Percentiles rank a stretch among this genome's conserved stretches.
These are phyloP conservation scores for Pedetes capensis DNA, from an alignment of 2,113 vertebrate species.

Conservation along the genomic window DNA sequence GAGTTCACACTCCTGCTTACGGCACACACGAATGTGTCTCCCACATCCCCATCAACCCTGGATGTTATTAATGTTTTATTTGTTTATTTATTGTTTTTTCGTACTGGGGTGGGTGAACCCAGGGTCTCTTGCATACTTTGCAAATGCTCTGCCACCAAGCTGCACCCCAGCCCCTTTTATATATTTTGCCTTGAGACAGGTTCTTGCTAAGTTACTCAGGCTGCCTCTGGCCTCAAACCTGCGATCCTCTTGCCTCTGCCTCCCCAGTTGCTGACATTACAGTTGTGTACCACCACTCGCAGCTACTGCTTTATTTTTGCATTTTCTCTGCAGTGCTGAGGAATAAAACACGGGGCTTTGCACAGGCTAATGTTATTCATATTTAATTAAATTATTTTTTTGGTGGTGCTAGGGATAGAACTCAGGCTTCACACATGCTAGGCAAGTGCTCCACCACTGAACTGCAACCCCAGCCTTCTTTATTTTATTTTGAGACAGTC, in stretches of 20 bases:
- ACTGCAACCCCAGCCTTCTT: too few species aligned
- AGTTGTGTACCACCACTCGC: background rate
- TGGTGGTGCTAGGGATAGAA: too few species aligned
- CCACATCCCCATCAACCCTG: rapidly evolving
- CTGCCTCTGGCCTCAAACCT: background rate
- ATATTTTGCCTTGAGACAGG: background rate
- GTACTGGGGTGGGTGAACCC: background rate
- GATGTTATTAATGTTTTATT: background rate
- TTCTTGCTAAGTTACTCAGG: background rate
- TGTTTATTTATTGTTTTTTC: background rate
- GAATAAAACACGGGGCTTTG: too few species aligned
- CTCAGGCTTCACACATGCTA: too few species aligned
- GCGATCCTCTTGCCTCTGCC: background rate
- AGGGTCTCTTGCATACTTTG: too few species aligned
- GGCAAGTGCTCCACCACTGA: too few species aligned
- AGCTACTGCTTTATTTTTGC: background rate
- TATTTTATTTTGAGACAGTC: too few species aligned
- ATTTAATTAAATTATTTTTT: too few species aligned
- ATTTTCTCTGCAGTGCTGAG: background rate
- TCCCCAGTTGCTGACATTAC: background rate
- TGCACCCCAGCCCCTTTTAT: too few species aligned
- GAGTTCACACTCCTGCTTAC: too few species aligned
- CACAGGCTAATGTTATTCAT: too few species aligned
- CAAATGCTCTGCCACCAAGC: background rate
- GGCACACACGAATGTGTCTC: background rate